These are phyloP conservation scores for Virgularia gustaviana DNA, from an alignment of 92 coral and sea anemone genomes.

Conservation along the genomic window DNA sequence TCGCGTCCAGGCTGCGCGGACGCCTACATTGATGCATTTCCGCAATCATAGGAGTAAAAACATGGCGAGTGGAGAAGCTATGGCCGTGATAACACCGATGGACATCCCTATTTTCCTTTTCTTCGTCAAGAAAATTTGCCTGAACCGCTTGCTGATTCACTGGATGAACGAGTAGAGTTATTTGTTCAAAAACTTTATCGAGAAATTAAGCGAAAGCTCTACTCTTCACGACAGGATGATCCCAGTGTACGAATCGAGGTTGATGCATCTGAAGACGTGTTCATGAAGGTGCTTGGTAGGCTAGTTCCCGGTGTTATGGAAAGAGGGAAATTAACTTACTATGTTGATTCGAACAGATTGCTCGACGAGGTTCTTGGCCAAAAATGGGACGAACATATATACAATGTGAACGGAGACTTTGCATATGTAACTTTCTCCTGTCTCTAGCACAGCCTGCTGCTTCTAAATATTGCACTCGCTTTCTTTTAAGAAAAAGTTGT, in stretches of 20 bases:
- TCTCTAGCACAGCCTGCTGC: no score
- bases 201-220: slow-evolving; percentile 36
- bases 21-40: no score
- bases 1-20: no score
- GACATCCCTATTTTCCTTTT: no score
- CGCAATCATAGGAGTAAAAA: no score
- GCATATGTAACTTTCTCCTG: slow-evolving; percentile 45
- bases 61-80: no score
- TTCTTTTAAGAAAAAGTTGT: no score
- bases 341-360: background rate
- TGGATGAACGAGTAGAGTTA: slow-evolving; percentile 32
- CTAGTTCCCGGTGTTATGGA: background rate
- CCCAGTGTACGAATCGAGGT: slow-evolving; percentile 39
- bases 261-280: slow-evolving; percentile 33
- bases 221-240: slow-evolving; percentile 39
- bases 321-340: slow-evolving; percentile 34
- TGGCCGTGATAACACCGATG: slow-evolving; percentile 1
- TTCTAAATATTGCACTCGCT: no score
- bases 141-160: slow-evolving; percentile 24
- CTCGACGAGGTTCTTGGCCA: slow-evolving; percentile 39
- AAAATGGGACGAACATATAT: slow-evolving; percentile 49
- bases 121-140: slow-evolving; percentile 12
- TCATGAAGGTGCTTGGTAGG: slow-evolving; percentile 20
- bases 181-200: slow-evolving; percentile 32
- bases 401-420: slow-evolving; percentile 42